Conservation (phyloP, 2,888 invertebrate genomes). For the Lepidochitona cinerea region DNA sequence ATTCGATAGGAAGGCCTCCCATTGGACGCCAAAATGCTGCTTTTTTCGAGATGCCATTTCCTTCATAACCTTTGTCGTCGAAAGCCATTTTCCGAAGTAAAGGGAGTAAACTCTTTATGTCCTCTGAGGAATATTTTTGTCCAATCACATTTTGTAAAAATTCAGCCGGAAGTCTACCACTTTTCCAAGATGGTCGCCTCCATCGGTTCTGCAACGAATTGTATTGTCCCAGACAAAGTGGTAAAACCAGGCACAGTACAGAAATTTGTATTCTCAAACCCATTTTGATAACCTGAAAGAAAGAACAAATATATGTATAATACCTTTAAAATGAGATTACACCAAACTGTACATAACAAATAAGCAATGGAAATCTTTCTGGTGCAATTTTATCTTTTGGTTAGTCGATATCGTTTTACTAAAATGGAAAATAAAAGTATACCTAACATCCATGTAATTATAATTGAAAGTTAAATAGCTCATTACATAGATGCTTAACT, state of each 20-base stretch:
- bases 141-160: not conserved
- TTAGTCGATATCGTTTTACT: too few species aligned
- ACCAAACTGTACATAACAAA: too few species aligned
- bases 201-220: not conserved
- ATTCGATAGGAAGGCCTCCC: not conserved
- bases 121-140: not conserved
- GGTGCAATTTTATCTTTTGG: too few species aligned
- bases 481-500: too few species aligned
- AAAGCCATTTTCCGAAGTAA: not conserved
- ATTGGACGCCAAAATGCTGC: not conserved
- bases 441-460: too few species aligned
- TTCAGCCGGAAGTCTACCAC: not conserved
- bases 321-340: not conserved
- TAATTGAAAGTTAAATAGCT: too few species aligned
- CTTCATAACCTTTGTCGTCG: not conserved
- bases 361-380: too few species aligned
- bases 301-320: not conserved
- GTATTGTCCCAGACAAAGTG: not conserved
- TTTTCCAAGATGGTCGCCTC: not conserved
- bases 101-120: not conserved
- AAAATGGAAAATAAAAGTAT: too few species aligned
- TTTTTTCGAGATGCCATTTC: not conserved
- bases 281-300: not conserved
- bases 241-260: not conserved
- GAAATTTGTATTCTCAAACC: not conserved